Base-by-base conservation (phyloP, 2,888 invertebrate species). In the Himalopsyche japonica region DNA sequence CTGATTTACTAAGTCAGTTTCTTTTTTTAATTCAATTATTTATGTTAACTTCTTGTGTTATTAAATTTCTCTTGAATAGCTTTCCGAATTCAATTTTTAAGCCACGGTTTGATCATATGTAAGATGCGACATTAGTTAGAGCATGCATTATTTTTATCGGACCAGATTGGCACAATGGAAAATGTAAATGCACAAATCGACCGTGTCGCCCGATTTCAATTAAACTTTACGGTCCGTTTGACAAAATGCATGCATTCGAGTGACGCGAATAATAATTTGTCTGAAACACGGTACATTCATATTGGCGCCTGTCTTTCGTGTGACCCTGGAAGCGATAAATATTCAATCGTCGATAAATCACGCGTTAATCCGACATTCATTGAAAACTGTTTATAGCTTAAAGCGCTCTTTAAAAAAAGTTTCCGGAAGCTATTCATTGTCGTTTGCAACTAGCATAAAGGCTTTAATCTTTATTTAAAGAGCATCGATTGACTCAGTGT, bases 181-280 rank as follows among this genome's bases (percentile, higher is more conserved):
- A 48, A 79, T 79, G 79, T 30, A 79, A 79, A 79, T 34, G 20
- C 12, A 20, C 24, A 77, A 77, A 77, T 82, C 76, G 81, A 76
- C 76, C 81, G 81, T 76, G 49, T 81, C 82, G 82, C 82, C 82
- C 37, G 82, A 32, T 77, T 82, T 37, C 49, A 77, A 49, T 78
- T 77, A 78, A 20, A 49, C 78, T 49, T 78, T 57, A 77, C 82
- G 82, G 82, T 34, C 30, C 82, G 57, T 70, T 82, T 47, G 82
- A 78, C 57, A 77, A 77, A 49, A 34, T 77, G 49, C 82, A 77
- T 34, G 47, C 15, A 34, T 78, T 82, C 32, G 49, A 32, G 48
- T 77, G 82, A 76, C 76, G 20, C 81, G 57, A 57, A 57, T 57
- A 43, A 27, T 70, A 70, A 70, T 70, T 12, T 15, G 24, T 70